Percentiles rank a stretch among this genome's conserved stretches.
Conservation (phyloP, 2,797 vertebrate species). For the Paedocypris micromegethes region DNA sequence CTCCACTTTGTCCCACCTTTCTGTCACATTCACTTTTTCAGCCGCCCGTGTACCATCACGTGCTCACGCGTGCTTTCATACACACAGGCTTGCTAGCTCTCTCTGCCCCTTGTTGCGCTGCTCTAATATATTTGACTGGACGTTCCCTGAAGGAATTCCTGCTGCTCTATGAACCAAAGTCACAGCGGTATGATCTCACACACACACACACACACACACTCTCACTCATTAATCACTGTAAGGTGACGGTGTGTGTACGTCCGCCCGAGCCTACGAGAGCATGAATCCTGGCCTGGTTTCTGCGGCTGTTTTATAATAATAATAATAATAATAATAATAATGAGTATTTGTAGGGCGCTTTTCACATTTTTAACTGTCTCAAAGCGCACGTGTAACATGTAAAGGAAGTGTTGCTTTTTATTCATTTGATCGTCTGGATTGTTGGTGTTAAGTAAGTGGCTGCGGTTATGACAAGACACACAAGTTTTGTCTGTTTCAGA, state of each 20-base stretch:
- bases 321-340: no score
- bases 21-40: slow-evolving; percentile 12
- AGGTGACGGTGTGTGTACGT: slow-evolving; percentile 27
- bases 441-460: no score
- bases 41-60: slow-evolving; percentile 22
- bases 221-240: slow-evolving; percentile 38
- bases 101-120: slow-evolving; percentile 38
- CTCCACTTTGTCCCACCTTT: neutral
- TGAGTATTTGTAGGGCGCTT: no score
- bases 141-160: slow-evolving; percentile 66
- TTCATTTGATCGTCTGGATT: no score
- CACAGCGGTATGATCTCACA: slow-evolving; percentile 65
- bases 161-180: slow-evolving; percentile 65
- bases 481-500: no score
- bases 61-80: slow-evolving; percentile 3
- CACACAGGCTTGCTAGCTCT: neutral
- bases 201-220: slow-evolving; percentile 38
- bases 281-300: slow-evolving; percentile 25
- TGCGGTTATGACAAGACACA: no score
- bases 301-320: slow-evolving; percentile 5
- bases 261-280: slow-evolving; percentile 17
- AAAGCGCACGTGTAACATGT: no score
- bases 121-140: slow-evolving; percentile 69
- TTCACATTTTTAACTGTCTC: no score
- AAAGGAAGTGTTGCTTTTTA: no score